Percentiles rank a stretch among this genome's conserved stretches.
phyloP scores from a whole-genome alignment of 2,797 vertebrate species.

The Crocodylus rhombifer region DNA sequence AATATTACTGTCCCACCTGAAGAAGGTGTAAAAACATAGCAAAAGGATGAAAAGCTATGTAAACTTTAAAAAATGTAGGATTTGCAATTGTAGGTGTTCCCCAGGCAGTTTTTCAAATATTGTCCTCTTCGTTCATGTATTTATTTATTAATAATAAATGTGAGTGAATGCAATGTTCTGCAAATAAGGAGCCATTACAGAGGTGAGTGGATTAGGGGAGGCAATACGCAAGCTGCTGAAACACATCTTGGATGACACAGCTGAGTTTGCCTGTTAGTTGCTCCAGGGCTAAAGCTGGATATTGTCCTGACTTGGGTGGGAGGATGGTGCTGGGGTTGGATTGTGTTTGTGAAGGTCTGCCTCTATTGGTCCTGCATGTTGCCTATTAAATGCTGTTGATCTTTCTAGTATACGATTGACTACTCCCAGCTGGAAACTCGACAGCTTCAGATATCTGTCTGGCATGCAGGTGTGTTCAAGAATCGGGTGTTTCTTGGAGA shows the following conservation, averaged over 20 bases:
- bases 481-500: slow-evolving; percentile 90
- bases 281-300: background rate
- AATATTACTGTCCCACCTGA: background rate
- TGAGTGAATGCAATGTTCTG: background rate
- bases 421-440: slow-evolving; percentile 82
- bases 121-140: background rate
- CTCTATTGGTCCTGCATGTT: background rate
- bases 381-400: slow-evolving; percentile 20
- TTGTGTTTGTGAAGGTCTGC: background rate
- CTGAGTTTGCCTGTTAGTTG: background rate
- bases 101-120: too few species aligned
- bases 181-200: background rate
- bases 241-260: background rate
- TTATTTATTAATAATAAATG: background rate
- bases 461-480: slow-evolving; percentile 87
- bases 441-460: slow-evolving; percentile 88
- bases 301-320: too few species aligned
- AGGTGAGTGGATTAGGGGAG: background rate
- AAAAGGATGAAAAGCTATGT: background rate
- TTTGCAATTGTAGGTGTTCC: too few species aligned
- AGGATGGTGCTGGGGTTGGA: background rate
- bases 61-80: background rate
- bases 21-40: rapidly evolving
- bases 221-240: background rate
- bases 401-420: slow-evolving; percentile 84